Percentiles rank a stretch among this genome's conserved stretches.
Evolutionary conservation across 2,888 invertebrate genomes (phyloP).

Genomic region (Aelia acuminata): DNA sequence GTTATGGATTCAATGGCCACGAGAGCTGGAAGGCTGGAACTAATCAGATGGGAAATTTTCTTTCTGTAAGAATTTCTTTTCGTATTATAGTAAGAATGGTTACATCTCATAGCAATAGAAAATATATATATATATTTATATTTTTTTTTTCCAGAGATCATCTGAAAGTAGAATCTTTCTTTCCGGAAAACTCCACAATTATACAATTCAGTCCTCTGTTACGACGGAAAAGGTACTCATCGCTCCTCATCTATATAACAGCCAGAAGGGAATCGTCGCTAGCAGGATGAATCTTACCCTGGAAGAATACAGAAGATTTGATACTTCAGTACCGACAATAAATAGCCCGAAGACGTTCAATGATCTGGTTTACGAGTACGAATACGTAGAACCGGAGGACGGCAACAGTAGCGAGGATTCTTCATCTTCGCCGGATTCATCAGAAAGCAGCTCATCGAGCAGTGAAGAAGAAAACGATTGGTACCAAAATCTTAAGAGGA

Average conservation of each 20-base stretch:
- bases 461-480: background rate
- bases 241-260: slow-evolving; percentile 71
- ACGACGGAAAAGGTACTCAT: slow-evolving; percentile 72
- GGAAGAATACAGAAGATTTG: slow-evolving; percentile 68
- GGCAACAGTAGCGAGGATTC: slow-evolving; percentile 60
- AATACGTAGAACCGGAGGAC: slow-evolving; percentile 62
- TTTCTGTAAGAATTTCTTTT: slow-evolving; percentile 70
- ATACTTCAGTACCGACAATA: slow-evolving; percentile 70
- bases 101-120: background rate
- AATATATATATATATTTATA: background rate
- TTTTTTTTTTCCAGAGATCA: background rate
- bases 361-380: slow-evolving; percentile 74
- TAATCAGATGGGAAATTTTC: slow-evolving; percentile 72
- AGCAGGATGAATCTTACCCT: slow-evolving; percentile 75
- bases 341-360: slow-evolving; percentile 71
- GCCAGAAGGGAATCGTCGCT: slow-evolving; percentile 76
- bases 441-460: background rate
- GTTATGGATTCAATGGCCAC: slow-evolving; percentile 76
- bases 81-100: no score
- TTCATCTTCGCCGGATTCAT: slow-evolving; percentile 26
- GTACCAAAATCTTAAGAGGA: background rate
- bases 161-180: slow-evolving; percentile 67
- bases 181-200: slow-evolving; percentile 72
- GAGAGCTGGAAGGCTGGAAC: slow-evolving; percentile 73
- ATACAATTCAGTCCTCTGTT: slow-evolving; percentile 77